Conservation (phyloP, 1,140 invertebrate genomes). For the Schlechtendalia chinensis region DNA sequence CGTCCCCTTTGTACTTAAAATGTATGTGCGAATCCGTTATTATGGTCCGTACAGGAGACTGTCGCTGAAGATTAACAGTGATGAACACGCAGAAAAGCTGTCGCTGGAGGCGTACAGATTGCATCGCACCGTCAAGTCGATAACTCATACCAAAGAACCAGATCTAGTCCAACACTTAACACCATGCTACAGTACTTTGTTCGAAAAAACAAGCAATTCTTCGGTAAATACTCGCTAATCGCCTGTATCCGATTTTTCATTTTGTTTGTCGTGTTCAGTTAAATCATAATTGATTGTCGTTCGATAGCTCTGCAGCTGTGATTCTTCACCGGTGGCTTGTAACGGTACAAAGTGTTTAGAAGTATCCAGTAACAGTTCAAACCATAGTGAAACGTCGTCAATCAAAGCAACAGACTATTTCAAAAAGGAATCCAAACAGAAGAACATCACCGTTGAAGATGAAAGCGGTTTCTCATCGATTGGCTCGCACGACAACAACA, state of each 20-base stretch:
- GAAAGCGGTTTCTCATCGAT: conserved; percentile 80
- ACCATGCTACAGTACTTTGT: conserved; percentile 52
- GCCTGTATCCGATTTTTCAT: no score
- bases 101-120: conserved; percentile 68
- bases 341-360: conserved; percentile 51
- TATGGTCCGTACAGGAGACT: conserved; percentile 53
- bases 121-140: conserved; percentile 66
- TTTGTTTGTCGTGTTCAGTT: no score
- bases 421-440: conserved; percentile 21
- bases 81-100: conserved; percentile 65
- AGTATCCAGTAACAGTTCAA: conserved; percentile 39
- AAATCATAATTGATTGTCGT: no score
- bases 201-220: conserved; percentile 15
- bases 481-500: conserved; percentile 75
- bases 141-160: conserved; percentile 65
- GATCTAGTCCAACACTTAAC: conserved; percentile 59
- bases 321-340: conserved; percentile 52
- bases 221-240: conserved; percentile 31
- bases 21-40: no score
- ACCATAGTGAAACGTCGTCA: conserved; percentile 33
- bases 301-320: conserved; percentile 53
- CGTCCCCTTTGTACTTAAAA: no score
- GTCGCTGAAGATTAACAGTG: conserved; percentile 54
- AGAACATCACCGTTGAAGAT: conserved; percentile 60
- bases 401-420: conserved; percentile 19